Base-by-base conservation (phyloP, 2,888 invertebrate genomes). In the Tenthredo amoena region DNA sequence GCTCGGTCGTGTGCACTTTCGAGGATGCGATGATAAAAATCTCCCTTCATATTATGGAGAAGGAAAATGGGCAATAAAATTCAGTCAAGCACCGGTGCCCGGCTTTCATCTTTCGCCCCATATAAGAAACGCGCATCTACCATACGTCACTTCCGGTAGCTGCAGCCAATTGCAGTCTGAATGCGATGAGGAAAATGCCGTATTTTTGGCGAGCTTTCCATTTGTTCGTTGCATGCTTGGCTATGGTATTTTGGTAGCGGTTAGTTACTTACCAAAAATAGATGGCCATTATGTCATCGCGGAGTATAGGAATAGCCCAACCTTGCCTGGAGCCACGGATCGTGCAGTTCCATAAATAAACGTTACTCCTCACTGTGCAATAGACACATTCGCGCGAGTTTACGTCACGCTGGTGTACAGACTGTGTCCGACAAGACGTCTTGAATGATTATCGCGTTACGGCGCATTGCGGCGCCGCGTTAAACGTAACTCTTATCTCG, bases 261-360 rank as follows among this genome's bases (percentile, higher is more conserved):
- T 26, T 47, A 26, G 43, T 71, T 50, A 47, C 47, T 40, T 71
- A 26, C 31, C 83, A 26, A 83, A 83, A 83, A 83, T 83, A 83
- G 68, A 83, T 21, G 55, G 34, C 26, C 71, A 50, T 83, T 83
- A 83, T 83, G 83, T 83, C 83, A 83, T 83, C 83, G 83, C 83
- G 31, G 68, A 68, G 83, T 68, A 50, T 83, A 83, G 83, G 34
- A 83, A 83, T 83, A 83, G 68, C 65, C 71, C 83, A 83, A 83
- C 83, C 83, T 83, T 83, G 83, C 83, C 83, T 83, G 83, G 71
- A 83, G 83, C 83, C 68, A 68, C 83, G 47, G 47, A 50, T 83
- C 83, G 83, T 83, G 83, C 83, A 83, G 83, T 68, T 83, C 83
- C 83, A 83, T 71, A 83, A 83, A 83, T 83, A 83, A 83, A 83